Conservation (phyloP, 2,113 vertebrate species). For the Aix galericulata region DNA sequence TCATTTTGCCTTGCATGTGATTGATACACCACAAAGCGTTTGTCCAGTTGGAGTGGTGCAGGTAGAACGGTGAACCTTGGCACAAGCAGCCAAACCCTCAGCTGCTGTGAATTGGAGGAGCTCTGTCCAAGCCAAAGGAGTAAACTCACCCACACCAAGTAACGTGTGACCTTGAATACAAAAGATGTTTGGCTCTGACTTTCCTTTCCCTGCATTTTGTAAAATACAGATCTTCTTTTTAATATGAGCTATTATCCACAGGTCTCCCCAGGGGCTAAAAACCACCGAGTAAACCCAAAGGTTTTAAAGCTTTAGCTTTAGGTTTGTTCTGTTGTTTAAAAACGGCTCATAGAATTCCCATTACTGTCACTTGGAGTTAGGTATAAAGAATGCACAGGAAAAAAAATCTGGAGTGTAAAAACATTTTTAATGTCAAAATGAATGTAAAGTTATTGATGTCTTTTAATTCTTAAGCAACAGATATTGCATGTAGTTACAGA, state of each 20-base stretch:
- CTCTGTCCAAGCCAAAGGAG: not conserved
- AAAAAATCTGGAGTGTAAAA: not conserved
- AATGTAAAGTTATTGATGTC: not conserved
- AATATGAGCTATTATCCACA: not conserved
- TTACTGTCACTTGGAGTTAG: not conserved
- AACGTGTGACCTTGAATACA: not conserved
- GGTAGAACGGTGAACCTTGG: not conserved
- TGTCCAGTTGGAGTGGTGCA: not conserved
- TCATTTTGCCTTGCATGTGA: not conserved
- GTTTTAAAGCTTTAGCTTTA: not conserved
- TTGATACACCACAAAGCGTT: fast-evolving
- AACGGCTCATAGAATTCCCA: not conserved
- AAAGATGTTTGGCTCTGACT: not conserved
- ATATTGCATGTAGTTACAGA: not conserved
- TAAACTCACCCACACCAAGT: too few relatives aligned
- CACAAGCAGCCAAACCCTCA: not conserved
- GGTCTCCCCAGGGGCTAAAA: not conserved
- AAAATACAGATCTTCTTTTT: not conserved
- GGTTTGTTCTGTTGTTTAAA: not conserved
- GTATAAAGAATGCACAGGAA: not conserved
- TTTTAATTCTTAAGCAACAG: not conserved
- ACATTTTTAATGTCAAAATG: not conserved
- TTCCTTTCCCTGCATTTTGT: not conserved
- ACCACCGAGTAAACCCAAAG: not conserved
- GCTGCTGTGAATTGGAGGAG: fast-evolving